phyloP scores from a whole-genome alignment of 2,888 invertebrate genomes.

The Notodonta ziczac region DNA sequence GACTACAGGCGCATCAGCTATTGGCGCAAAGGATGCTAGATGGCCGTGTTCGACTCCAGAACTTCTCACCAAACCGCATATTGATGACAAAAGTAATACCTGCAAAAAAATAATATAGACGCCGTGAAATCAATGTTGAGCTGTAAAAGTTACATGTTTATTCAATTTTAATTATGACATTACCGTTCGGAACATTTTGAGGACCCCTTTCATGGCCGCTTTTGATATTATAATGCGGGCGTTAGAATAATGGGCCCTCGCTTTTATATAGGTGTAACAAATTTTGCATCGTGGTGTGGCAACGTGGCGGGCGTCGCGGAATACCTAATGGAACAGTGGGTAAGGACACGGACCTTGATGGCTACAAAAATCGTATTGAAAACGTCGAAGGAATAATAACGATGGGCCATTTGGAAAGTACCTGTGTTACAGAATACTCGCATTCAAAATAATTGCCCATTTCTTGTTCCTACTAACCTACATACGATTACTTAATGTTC shows the following conservation, averaged over 20 bases:
- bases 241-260: constrained; percentile 72
- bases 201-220: constrained; percentile 61
- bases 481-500: constrained; percentile 21
- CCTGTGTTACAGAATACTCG: constrained; percentile 38
- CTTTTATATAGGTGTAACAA: constrained; percentile 84
- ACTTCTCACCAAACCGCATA: constrained; percentile 56
- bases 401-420: constrained; percentile 73
- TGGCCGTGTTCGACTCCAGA: constrained; percentile 57
- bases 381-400: constrained; percentile 80
- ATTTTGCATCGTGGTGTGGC: constrained; percentile 82
- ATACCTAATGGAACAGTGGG: constrained; percentile 81
- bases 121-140: not conserved
- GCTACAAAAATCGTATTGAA: constrained; percentile 80
- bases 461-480: constrained; percentile 35
- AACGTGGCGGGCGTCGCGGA: constrained; percentile 72
- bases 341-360: constrained; percentile 81
- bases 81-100: constrained; percentile 54
- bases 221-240: constrained; percentile 76
- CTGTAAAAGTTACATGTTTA: not conserved
- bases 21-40: constrained; percentile 29
- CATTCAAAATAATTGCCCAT: constrained; percentile 51
- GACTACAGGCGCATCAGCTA: constrained; percentile 78
- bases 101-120: constrained; percentile 46
- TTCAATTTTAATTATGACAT: constrained; percentile 6
- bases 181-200: constrained; percentile 70